phyloP scores from a whole-genome alignment of 2,888 invertebrate genomes.

The Toxonevra muliebris region DNA sequence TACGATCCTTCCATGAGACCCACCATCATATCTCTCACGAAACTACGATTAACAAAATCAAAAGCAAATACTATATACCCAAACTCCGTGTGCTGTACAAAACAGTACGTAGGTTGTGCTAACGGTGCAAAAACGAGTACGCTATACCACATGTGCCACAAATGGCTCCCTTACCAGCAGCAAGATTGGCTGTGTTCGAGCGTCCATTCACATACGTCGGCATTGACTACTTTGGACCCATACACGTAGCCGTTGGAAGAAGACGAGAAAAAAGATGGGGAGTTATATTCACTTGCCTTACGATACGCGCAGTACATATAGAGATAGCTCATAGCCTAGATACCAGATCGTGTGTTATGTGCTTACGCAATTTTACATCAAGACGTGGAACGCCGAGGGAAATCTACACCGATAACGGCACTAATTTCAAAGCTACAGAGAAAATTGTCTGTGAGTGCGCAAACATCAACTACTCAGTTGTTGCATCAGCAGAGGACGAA shows the following conservation, averaged over 20 bases:
- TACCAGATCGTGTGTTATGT: slow-evolving; percentile 36
- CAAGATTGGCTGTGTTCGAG: slow-evolving; percentile 34
- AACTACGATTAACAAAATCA: slow-evolving; percentile 34
- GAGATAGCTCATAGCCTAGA: slow-evolving; percentile 38
- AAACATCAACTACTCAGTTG: too few species aligned
- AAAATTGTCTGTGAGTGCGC: too few species aligned
- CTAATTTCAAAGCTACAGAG: slow-evolving; percentile 33
- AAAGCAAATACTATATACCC: slow-evolving; percentile 34
- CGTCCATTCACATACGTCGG: slow-evolving; percentile 40
- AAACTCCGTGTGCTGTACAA: slow-evolving; percentile 29
- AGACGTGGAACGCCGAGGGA: slow-evolving; percentile 35
- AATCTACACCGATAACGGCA: slow-evolving; percentile 37
- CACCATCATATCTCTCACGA: slow-evolving; percentile 36
- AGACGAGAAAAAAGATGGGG: slow-evolving; percentile 41
- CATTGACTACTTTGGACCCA: slow-evolving; percentile 41
- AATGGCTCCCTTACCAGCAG: slow-evolving; percentile 36
- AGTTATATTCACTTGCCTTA: slow-evolving; percentile 40
- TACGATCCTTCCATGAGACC: slow-evolving; percentile 29
- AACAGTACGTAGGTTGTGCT: slow-evolving; percentile 29
- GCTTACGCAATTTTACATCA: slow-evolving; percentile 33
- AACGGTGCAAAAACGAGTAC: slow-evolving; percentile 36
- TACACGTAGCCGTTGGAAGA: slow-evolving; percentile 35
- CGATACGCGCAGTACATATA: slow-evolving; percentile 37
- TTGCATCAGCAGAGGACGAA: too few species aligned
- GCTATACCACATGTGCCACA: slow-evolving; percentile 33